Conservation (phyloP, 1,140 invertebrate genomes). For the Nephila pilipes region DNA sequence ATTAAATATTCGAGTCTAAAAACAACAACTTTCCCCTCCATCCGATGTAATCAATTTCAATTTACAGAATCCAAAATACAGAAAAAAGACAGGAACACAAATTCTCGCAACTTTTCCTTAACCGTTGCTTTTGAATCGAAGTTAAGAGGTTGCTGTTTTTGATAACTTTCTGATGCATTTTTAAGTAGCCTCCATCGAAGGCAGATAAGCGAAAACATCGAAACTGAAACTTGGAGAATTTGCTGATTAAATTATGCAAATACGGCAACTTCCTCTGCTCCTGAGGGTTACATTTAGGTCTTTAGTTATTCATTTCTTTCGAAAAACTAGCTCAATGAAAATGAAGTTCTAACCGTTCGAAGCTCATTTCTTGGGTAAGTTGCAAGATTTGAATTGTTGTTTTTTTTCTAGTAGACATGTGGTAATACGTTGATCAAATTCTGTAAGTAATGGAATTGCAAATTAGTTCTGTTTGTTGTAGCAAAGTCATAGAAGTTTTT, state of each 20-base stretch:
- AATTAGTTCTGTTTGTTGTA: too few relatives aligned
- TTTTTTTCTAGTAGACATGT: too few relatives aligned
- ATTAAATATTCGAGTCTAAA: not conserved
- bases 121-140: not conserved
- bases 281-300: not conserved
- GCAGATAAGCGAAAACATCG: not conserved
- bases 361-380: not conserved
- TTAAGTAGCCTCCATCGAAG: not conserved
- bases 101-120: not conserved
- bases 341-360: not conserved
- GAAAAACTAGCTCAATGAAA: not conserved
- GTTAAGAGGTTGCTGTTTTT: conserved; percentile 15
- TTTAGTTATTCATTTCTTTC: conserved; percentile 18
- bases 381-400: too few relatives aligned
- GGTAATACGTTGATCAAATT: too few relatives aligned
- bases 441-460: too few relatives aligned
- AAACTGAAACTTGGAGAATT: conserved; percentile 1
- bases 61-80: not conserved
- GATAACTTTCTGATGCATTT: conserved; percentile 3
- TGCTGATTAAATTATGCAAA: conserved; percentile 27
- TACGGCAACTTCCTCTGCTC: not conserved
- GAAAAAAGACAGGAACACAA: not conserved
- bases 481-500: too few relatives aligned
- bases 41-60: conserved; percentile 11
- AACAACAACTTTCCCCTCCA: not conserved